Conservation (phyloP, 2,888 invertebrate species). For the Tetropium fuscum region DNA sequence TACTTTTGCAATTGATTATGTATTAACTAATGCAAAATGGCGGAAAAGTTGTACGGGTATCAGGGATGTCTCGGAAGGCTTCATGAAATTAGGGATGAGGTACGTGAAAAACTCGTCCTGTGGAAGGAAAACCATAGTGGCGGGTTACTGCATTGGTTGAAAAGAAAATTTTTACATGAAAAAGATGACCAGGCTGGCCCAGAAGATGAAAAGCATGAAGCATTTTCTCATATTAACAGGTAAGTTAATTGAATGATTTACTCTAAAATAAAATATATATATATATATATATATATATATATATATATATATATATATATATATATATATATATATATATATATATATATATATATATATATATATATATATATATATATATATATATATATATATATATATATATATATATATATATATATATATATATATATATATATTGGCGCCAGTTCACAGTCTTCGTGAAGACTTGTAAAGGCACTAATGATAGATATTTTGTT, state of each 20-base stretch:
- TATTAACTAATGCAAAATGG: conserved; percentile 65
- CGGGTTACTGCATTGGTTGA: conserved; percentile 68
- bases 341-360: no score
- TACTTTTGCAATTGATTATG: conserved; percentile 11
- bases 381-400: no score
- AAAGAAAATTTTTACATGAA: conserved; percentile 57
- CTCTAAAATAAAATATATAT: no score
- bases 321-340: no score
- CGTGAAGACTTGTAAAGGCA: no score
- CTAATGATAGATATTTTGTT: no score
- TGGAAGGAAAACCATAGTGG: conserved; percentile 74
- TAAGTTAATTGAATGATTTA: conserved; percentile 55
- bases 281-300: no score
- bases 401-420: no score
- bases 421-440: no score
- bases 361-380: no score
- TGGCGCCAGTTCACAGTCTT: no score
- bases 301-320: no score
- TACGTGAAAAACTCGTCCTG: conserved; percentile 72
- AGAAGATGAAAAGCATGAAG: conserved; percentile 58
- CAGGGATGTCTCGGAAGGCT: conserved; percentile 80
- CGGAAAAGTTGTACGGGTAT: conserved; percentile 85
- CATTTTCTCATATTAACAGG: conserved; percentile 78
- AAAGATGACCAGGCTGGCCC: conserved; percentile 22
- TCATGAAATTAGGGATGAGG: conserved; percentile 75